Evolutionary conservation across 2,113 vertebrate genomes (phyloP).

Genomic region (Lonchura striata): DNA sequence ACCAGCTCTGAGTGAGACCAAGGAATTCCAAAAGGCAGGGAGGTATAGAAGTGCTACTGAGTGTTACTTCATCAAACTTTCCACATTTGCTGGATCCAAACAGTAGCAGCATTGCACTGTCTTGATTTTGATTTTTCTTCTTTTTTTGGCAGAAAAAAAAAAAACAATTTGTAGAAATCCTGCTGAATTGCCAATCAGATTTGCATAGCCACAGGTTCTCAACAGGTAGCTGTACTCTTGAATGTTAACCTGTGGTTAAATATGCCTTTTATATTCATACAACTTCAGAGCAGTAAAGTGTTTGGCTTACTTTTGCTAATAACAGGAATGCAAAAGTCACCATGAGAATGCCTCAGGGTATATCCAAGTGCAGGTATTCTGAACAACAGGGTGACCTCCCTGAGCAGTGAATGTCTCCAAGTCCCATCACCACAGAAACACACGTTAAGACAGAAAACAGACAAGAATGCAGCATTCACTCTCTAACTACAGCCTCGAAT

Average conservation of each 20-base stretch:
- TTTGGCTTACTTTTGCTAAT: background rate
- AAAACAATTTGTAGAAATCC: background rate
- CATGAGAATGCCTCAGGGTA: background rate
- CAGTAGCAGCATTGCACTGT: background rate
- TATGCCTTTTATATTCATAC: background rate
- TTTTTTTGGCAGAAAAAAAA: background rate
- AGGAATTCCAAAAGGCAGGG: background rate
- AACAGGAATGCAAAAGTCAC: background rate
- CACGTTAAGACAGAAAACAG: background rate
- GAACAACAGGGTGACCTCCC: accelerated
- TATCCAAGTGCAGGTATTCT: accelerated
- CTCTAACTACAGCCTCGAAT: background rate
- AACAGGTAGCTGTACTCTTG: background rate
- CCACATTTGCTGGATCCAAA: background rate
- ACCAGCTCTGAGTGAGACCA: background rate
- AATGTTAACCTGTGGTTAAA: background rate
- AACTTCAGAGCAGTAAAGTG: background rate
- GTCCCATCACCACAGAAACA: background rate
- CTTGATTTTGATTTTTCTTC: no score
- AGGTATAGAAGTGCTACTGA: background rate
- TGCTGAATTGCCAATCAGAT: background rate
- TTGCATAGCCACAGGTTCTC: background rate
- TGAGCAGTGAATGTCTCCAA: background rate
- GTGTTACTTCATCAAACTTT: background rate
- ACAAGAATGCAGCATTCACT: background rate